Evolutionary conservation across 2,888 invertebrate species (phyloP).

Genomic region (Tenthredo livida): DNA sequence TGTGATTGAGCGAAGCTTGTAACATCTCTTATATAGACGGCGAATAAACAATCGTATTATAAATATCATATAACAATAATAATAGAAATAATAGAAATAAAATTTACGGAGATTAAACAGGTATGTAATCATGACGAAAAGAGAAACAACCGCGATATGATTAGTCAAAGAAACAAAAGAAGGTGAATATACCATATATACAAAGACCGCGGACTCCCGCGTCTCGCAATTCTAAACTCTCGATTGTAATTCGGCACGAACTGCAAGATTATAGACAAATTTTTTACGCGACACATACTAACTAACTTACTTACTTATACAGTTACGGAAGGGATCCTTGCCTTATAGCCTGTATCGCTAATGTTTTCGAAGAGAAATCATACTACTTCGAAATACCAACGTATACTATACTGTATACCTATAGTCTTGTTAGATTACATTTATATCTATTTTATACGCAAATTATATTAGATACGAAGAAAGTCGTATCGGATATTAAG

Average conservation of each 20-base stretch:
- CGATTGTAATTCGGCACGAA: slow-evolving; percentile 7
- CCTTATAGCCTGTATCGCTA: neutral
- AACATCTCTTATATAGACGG: neutral
- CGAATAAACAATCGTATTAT: neutral
- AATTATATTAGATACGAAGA: neutral
- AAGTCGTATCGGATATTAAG: neutral
- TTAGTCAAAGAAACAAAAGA: neutral
- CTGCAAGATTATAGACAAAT: neutral
- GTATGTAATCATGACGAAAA: neutral
- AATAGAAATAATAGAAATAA: neutral
- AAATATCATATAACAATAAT: neutral
- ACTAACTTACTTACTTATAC: neutral
- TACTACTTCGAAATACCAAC: neutral
- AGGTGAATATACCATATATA: neutral
- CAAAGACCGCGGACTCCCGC: neutral
- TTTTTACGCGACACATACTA: neutral
- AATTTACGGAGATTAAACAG: neutral
- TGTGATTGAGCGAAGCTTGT: neutral
- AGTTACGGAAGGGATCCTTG: neutral
- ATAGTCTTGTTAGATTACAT: neutral
- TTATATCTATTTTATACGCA: neutral
- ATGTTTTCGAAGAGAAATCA: slow-evolving; percentile 10
- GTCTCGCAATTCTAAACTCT: neutral
- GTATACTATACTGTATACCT: no score
- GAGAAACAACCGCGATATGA: neutral